Percentiles rank a stretch among this genome's conserved stretches.
phyloP scores from a whole-genome alignment of 2,113 vertebrate genomes.

The Aramus guarauna region DNA sequence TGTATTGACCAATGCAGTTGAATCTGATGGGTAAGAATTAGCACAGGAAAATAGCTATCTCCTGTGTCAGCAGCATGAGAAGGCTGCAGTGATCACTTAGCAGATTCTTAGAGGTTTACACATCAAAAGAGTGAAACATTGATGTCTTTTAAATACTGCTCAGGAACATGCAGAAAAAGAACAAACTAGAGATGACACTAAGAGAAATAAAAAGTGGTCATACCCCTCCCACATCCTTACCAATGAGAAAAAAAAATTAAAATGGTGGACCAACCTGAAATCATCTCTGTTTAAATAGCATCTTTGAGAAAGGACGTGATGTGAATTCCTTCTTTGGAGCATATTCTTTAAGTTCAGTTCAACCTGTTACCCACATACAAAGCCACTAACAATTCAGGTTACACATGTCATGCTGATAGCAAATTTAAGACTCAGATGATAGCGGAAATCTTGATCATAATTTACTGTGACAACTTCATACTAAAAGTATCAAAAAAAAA shows the following conservation, averaged over 20 bases:
- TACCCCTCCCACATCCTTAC: not conserved
- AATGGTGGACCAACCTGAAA: not conserved
- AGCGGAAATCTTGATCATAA: not conserved
- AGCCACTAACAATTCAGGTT: not conserved
- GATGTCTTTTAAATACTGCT: not conserved
- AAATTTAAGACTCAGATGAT: not conserved
- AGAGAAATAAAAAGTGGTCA: not conserved
- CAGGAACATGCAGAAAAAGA: not conserved
- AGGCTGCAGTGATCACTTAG: not conserved
- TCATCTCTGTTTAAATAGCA: not conserved
- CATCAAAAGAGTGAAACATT: not conserved
- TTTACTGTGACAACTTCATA: not conserved
- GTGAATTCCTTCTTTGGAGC: not conserved
- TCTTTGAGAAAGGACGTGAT: not conserved
- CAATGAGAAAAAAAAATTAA: not conserved
- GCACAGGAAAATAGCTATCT: not conserved
- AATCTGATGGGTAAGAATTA: not conserved
- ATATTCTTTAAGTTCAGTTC: not conserved
- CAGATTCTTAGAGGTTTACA: not conserved
- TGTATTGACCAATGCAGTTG: accelerated
- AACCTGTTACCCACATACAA: not conserved
- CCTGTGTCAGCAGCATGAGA: not conserved
- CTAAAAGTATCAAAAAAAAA: not conserved
- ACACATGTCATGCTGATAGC: not conserved
- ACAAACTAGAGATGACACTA: not conserved